phyloP scores from a whole-genome alignment of 2,888 invertebrate species.

The Torymus auratus region DNA sequence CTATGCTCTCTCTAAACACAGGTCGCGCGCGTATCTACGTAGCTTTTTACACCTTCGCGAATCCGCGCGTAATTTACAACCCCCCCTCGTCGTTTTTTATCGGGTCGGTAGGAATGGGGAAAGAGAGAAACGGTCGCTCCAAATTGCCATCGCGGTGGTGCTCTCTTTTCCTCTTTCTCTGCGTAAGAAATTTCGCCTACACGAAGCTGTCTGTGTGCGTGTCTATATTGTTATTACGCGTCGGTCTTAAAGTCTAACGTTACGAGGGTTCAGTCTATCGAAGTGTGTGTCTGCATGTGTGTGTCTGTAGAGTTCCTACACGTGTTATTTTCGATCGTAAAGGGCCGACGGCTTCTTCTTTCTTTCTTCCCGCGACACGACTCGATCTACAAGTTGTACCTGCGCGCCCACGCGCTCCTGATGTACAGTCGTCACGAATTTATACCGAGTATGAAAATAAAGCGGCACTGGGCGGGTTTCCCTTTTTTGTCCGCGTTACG shows the following conservation, averaged over 20 bases:
- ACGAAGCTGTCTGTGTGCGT: not conserved
- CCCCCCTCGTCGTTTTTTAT: constrained; percentile 36
- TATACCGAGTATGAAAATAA: constrained; percentile 33
- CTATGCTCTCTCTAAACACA: constrained; percentile 20
- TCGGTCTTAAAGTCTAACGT: constrained; percentile 24
- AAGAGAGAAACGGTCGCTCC: constrained; percentile 28
- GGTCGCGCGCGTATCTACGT: not conserved
- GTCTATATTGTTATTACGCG: constrained; percentile 42
- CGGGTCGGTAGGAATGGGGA: constrained; percentile 11
- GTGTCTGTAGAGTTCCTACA: constrained; percentile 24
- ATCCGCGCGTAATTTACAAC: constrained; percentile 44
- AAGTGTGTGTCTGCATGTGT: not conserved
- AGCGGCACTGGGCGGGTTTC: not conserved
- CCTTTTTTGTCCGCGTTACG: not conserved
- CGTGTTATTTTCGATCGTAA: constrained; percentile 37
- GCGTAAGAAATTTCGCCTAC: constrained; percentile 12
- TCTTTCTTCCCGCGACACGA: not conserved
- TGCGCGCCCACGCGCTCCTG: not conserved
- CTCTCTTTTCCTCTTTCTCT: too few relatives aligned
- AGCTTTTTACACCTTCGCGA: constrained; percentile 40
- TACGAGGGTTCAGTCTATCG: constrained; percentile 34
- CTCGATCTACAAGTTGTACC: not conserved
- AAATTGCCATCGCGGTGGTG: constrained; percentile 2
- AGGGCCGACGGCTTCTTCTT: constrained; percentile 22
- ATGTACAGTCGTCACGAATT: not conserved